Evolutionary conservation across 2,797 vertebrate genomes (phyloP).

Genomic region (Sorex maritimensis): DNA sequence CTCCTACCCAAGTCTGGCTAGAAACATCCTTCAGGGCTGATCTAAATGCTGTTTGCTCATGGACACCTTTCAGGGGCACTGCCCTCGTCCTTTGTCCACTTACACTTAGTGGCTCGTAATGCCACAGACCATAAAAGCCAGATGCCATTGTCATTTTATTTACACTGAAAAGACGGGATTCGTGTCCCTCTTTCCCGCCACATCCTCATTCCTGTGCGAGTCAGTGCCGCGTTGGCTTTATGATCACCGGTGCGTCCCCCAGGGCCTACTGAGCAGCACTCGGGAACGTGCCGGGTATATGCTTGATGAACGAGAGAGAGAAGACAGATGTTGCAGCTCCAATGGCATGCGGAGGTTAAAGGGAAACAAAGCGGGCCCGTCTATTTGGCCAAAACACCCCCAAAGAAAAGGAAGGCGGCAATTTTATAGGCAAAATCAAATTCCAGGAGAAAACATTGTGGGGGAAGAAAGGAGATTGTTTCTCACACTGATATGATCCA

Average conservation of each 20-base stretch:
- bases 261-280: background rate
- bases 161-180: background rate
- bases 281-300: background rate
- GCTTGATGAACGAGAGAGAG: slow-evolving; percentile 57
- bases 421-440: slow-evolving; percentile 53
- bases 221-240: slow-evolving; percentile 5
- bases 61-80: background rate
- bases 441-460: slow-evolving; percentile 57
- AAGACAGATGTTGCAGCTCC: slow-evolving; percentile 26
- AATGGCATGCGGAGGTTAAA: slow-evolving; percentile 30
- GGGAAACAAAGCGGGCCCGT: background rate
- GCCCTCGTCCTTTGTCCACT: background rate
- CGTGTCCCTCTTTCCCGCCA: background rate
- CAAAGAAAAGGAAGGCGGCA: slow-evolving; percentile 30
- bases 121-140: background rate
- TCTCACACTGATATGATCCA: slow-evolving; percentile 34
- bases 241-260: background rate
- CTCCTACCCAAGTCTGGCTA: background rate
- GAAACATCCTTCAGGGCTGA: background rate
- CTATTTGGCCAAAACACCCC: slow-evolving; percentile 27
- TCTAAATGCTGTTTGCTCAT: background rate
- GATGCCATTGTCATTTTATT: background rate
- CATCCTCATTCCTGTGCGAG: slow-evolving; percentile 8
- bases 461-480: slow-evolving; percentile 23
- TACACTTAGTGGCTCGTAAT: background rate